Evolutionary conservation across 1,140 invertebrate genomes (phyloP), one percentile per base, ranked within the genome.

Genomic region (Harpegnathos saltator): DNA sequence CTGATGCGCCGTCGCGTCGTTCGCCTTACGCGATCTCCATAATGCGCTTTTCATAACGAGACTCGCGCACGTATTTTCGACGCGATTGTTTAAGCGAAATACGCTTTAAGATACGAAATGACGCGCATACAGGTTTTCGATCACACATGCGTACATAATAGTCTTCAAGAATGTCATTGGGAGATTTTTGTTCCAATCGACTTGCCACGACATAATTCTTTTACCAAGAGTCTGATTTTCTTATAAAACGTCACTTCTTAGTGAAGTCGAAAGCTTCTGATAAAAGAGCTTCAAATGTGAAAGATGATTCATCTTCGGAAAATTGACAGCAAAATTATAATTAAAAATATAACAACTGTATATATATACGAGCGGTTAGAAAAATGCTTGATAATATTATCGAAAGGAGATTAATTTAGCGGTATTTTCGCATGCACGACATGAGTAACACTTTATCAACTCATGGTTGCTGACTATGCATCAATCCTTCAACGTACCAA

Each of bases 1-100:
- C 75, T 71, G 58, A 80, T 71, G 58, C 17, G n/a, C n/a, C n/a
- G n/a, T n/a, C n/a, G n/a, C 24, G 52, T 22, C 50, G 26, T 1
- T 52, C 52, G 33, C 17, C 29, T 69, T 78, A 26, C 12, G 7
- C 29, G 24, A 50, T 17, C 17, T 11, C 3, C 15, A 44, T 44
- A 33, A 24, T 48, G 38, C 24, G 19, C 15, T 24, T 26, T 77
- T 77, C 61, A n/a, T 9, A 44, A 17, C 52, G 22, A 26, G 5
- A 26, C 19, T 29, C 15, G 65, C n/a, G 14, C 7, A 14, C 33
- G 14, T 63, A 52, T 33, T 15, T n/a, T 26, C 56, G 38, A 26
- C 3, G 0, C 24, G 14, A 38, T 38, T 65, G 29, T 29, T 44
- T 48, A 5, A 44, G 52, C 22, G n/a, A 65, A 22, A 29, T 15